Evolutionary conservation across 2,888 invertebrate genomes (phyloP).

Genomic region (Zhuqinia jingwanae): DNA sequence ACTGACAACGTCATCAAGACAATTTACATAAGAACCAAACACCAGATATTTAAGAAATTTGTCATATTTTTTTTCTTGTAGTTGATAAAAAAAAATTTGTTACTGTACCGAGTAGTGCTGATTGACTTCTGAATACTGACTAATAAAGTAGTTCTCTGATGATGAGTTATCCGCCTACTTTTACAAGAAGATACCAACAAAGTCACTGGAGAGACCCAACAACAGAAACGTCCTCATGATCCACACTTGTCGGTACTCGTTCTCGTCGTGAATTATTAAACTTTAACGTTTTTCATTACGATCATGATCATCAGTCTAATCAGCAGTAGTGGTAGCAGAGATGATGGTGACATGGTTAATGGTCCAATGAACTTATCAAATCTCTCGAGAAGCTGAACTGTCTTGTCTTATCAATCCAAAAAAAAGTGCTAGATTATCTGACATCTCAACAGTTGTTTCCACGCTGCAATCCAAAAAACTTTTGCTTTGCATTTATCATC

Average conservation of each 20-base stretch:
- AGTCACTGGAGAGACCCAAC: conserved; percentile 13
- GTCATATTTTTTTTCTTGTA: conserved; percentile 40
- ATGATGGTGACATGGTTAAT: conserved; percentile 23
- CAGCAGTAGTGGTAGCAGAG: background rate
- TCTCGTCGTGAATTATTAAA: too few relatives aligned
- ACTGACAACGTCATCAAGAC: background rate
- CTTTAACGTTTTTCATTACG: conserved; percentile 23
- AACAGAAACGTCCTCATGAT: conserved; percentile 15
- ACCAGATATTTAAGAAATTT: conserved; percentile 37
- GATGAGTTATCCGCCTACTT: conserved; percentile 21
- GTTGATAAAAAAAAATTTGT: conserved; percentile 27
- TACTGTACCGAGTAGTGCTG: too few relatives aligned
- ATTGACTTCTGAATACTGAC: too few relatives aligned
- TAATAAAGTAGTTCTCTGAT: conserved; percentile 20
- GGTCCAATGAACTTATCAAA: conserved; percentile 73
- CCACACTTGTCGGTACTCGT: too few relatives aligned
- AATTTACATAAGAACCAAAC: conserved; percentile 33
- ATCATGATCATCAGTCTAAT: conserved; percentile 13
- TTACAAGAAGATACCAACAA: conserved; percentile 25
- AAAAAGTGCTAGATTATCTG: conserved; percentile 65
- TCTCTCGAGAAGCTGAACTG: conserved; percentile 6
- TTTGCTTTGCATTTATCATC: too few relatives aligned
- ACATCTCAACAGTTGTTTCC: conserved; percentile 63
- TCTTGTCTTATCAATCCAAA: conserved; percentile 39
- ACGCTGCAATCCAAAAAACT: too few relatives aligned